These are phyloP conservation scores for Cephus pulcher DNA, from an alignment of 2,888 invertebrate species.

Conservation along the genomic window DNA sequence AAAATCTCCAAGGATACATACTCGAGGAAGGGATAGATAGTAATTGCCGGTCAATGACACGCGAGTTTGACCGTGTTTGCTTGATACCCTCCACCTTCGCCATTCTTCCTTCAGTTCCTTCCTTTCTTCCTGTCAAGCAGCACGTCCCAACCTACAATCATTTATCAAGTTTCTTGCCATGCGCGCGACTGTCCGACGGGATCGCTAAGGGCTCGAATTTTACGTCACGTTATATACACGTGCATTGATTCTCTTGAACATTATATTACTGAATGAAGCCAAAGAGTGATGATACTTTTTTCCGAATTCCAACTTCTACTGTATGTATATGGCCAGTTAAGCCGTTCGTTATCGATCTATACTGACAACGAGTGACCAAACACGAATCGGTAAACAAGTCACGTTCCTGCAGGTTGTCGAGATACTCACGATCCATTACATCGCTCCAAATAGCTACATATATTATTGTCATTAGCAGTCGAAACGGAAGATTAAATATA, in stretches of 20 bases:
- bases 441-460: neutral
- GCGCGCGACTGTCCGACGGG: neutral
- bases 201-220: neutral
- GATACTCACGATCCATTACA: neutral
- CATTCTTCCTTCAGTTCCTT: neutral
- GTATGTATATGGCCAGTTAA: neutral
- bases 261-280: neutral
- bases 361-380: neutral
- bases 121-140: neutral
- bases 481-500: neutral
- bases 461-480: neutral
- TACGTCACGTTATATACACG: neutral
- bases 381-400: neutral
- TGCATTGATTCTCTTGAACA: neutral
- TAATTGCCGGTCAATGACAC: constrained; percentile 2
- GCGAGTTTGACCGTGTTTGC: neutral
- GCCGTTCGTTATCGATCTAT: neutral
- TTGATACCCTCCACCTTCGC: neutral
- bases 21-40: neutral
- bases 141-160: neutral
- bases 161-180: neutral
- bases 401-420: neutral
- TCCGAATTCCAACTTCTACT: neutral
- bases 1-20: neutral
- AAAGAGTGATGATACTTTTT: neutral